Percentiles rank a stretch among this genome's conserved stretches.
Evolutionary conservation across 2,113 vertebrate genomes (phyloP).

Genomic region (Ceyx margarethae): DNA sequence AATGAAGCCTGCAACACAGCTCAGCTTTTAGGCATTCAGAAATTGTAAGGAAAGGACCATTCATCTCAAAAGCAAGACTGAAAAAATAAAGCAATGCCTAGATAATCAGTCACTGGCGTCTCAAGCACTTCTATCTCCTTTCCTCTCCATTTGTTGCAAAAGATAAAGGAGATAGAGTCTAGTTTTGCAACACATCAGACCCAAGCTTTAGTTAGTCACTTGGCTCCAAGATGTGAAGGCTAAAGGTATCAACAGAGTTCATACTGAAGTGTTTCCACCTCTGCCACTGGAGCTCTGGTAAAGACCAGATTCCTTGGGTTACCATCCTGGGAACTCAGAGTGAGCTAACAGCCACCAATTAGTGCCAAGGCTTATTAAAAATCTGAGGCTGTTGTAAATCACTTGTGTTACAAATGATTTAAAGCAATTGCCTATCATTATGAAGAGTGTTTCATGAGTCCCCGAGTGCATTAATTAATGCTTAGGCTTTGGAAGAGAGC

Average conservation of each 20-base stretch:
- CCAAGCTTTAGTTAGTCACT: neutral
- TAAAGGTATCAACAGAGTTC: neutral
- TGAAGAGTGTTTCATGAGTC: constrained; percentile 19
- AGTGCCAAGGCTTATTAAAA: constrained; percentile 39
- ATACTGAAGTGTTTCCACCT: neutral
- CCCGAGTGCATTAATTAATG: constrained; percentile 48
- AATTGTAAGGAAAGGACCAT: neutral
- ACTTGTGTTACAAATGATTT: constrained; percentile 32
- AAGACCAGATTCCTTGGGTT: constrained; percentile 9
- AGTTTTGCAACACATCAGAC: neutral
- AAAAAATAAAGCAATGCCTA: neutral
- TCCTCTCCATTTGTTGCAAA: neutral
- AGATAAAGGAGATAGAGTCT: neutral
- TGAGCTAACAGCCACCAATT: neutral
- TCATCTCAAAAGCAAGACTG: neutral
- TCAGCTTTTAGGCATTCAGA: neutral
- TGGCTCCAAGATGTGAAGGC: neutral
- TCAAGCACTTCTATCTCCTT: neutral
- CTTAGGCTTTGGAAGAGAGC: constrained; percentile 46
- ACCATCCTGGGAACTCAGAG: constrained; percentile 4
- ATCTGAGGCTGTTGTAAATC: constrained; percentile 29
- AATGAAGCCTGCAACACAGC: neutral
- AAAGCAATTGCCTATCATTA: constrained; percentile 60
- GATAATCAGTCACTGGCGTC: neutral
- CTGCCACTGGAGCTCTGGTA: neutral